Base-by-base conservation (phyloP, 2,888 invertebrate species). In the Zygothrica quintamaculata region DNA sequence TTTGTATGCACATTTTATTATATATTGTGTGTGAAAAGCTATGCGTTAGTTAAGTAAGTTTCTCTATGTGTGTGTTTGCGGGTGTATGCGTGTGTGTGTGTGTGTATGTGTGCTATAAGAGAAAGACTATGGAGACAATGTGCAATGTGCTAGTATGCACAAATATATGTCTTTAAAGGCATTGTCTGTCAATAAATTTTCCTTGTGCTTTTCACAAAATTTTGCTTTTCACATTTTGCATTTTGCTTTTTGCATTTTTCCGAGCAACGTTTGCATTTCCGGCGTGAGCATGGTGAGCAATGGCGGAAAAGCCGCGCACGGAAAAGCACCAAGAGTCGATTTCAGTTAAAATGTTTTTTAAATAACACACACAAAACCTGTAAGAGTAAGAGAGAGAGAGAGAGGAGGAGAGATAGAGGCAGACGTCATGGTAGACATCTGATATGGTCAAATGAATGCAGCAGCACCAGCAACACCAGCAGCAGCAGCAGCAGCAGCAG, bases 101-200 rank as follows among this genome's bases (percentile, higher is more conserved):
- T n/a, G 12, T 5, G 47, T 18, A 29, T 3, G 16, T 15, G 47
- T 6, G 47, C n/a, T 0, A 9, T 0, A n/a, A 4, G 11, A 1
- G n/a, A 25, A 16, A 16, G 1, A 1, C 0, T 12, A 6, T 6
- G 18, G 18, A 29, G 3, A 15, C 4, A 29, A 4, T 40, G 15
- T 13, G 6, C 12, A 34, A 29, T 43, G 22, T n/a, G n/a, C n/a
- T n/a, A n/a, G n/a, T n/a, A n/a, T n/a, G n/a, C n/a, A n/a, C 13
- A 40, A 15, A 65, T 53, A 34, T 56, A 34, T 39, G 59, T 73
- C 74, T 53, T 71, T 74, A 57, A 71, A 37, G 59, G 37, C 65
- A 65, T 34, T 40, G 71, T 55, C 50, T 61, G 55, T 74, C 82
- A 77, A 78, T 84, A 81, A 68, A 79, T 84, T 68, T 73, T 56